A percentile compares a stretch with the other conserved stretches of the same genome.
phyloP scores from a whole-genome alignment of 1,140 invertebrate species.

The Pemphigus obesinymphae region DNA sequence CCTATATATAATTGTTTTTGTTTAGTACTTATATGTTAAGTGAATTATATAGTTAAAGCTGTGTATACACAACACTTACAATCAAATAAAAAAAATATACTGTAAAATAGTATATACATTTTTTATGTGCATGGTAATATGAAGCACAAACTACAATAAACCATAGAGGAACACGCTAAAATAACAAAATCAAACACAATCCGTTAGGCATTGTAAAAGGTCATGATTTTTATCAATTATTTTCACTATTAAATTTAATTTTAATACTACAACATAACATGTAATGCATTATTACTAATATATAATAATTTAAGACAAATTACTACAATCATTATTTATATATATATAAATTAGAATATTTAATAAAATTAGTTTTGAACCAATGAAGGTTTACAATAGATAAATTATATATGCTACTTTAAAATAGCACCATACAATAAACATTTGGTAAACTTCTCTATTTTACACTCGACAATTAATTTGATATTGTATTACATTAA shows the following conservation, averaged over 20 bases:
- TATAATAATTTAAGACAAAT: background rate
- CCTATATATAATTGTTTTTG: background rate
- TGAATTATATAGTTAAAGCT: slow-evolving; percentile 12
- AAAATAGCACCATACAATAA: slow-evolving; percentile 33
- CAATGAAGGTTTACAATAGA: background rate
- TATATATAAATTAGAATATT: background rate
- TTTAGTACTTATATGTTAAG: background rate
- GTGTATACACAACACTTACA: slow-evolving; percentile 14
- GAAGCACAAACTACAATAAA: slow-evolving; percentile 1
- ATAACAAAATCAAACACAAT: background rate
- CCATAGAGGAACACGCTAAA: slow-evolving; percentile 18
- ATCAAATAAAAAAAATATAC: slow-evolving; percentile 17
- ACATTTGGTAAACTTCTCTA: slow-evolving; percentile 15
- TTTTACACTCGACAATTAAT: background rate
- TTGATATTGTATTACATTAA: background rate
- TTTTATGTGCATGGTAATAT: background rate
- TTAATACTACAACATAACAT: background rate
- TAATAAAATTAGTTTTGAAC: background rate
- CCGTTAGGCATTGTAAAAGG: background rate
- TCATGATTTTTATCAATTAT: background rate
- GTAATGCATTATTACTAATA: background rate
- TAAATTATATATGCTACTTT: slow-evolving; percentile 1
- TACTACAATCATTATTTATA: background rate
- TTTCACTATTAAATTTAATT: background rate
- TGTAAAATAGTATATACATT: slow-evolving; percentile 14